Evolutionary conservation across 35 echinoderm and acorn worm genomes (phyloP), one percentile per base, ranked within the genome.

Genomic region (Patiria miniata): DNA sequence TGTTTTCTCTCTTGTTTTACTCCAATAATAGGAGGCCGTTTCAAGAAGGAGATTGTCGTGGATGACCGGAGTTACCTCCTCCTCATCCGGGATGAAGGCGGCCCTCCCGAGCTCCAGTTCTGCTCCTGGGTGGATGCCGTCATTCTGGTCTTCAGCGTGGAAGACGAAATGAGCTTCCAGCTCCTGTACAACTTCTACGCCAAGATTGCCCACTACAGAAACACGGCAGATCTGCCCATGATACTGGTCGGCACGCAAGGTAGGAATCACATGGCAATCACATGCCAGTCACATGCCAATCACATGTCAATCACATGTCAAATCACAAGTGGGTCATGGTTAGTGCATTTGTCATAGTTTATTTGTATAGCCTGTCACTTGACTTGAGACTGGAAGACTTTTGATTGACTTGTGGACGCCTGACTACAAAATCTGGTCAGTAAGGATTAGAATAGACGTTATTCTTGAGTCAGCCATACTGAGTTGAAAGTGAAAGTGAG

Each of bases 51-150:
- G 56, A 99, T 99, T 39, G 68, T 95, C 19, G 96, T 99, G 2
- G 93, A 92, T 77, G 96, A 94, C 39, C 84, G 90, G 78, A 99
- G 96, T 81, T 93, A 94, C 51, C 96, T 99, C 28, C 52, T 99
- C 28, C 90, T 99, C 5, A 99, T 99, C 60, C 77, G 96, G 90
- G 96, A 99, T 89, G 96, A 99, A 77, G 96, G 96, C 30, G 93
- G 92, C 23, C 88, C 96, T 18, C 96, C 96, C 47, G 96, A 99
- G 80, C 80, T 94, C 23, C 96, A 99, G 44, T 99, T 99, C 83
- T 99, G 96, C 81, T 99, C 96, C 54, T 99, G 96, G 96, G 96
- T 99, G 18, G 96, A 99, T 84, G 96, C 96, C 17, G 92, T 99
- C 50, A 99, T 99, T 36, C 78, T 99, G 36, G 96, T 99, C 51